These are phyloP conservation scores for Pseudopodoces humilis DNA, from an alignment of 2,113 vertebrate species.

Conservation along the genomic window DNA sequence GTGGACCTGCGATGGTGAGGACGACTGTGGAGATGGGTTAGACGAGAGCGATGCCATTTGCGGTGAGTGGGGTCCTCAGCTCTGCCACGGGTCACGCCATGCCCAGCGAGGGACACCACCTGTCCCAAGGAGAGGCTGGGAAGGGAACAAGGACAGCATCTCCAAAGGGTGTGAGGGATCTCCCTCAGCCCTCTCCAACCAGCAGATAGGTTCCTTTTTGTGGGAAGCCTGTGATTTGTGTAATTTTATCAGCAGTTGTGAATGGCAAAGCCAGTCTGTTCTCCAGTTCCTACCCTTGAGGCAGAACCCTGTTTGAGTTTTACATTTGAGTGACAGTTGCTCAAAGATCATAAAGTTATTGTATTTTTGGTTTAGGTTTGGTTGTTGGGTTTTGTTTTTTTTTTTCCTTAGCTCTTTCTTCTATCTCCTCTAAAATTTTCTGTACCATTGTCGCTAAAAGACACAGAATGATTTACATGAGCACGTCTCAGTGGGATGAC, in stretches of 20 bases:
- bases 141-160: not conserved
- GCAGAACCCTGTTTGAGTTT: not conserved
- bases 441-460: no score
- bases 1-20: conserved; percentile 95
- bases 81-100: rapidly evolving
- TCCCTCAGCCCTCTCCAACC: rapidly evolving
- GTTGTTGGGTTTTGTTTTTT: not conserved
- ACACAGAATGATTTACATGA: no score
- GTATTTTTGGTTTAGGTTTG: not conserved
- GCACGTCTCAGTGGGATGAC: no score
- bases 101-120: rapidly evolving
- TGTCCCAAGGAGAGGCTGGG: not conserved
- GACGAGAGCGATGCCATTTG: conserved; percentile 91
- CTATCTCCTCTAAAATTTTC: not conserved
- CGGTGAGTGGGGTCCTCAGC: conserved; percentile 70
- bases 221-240: rapidly evolving
- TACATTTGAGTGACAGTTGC: not conserved
- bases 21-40: conserved; percentile 91
- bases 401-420: not conserved
- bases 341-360: not conserved
- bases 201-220: not conserved
- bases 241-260: not conserved
- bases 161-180: not conserved
- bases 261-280: not conserved
- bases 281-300: not conserved